Evolutionary conservation across 64 coral and sea anemone genomes (phyloP).

Genomic region (Montipora foliosa): DNA sequence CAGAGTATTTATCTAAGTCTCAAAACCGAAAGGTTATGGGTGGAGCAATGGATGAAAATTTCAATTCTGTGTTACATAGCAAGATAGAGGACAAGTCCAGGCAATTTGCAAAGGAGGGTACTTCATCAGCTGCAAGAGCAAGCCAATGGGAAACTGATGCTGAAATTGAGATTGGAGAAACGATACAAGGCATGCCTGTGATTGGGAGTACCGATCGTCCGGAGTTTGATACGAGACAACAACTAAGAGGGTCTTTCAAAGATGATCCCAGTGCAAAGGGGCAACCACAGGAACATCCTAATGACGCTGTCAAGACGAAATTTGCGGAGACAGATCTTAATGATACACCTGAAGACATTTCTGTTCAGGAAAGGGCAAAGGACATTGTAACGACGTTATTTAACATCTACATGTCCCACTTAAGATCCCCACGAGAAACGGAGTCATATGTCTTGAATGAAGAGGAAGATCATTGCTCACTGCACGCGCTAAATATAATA

Average conservation of each 20-base stretch:
- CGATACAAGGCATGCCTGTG: background rate
- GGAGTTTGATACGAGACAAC: background rate
- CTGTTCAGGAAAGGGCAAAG: background rate
- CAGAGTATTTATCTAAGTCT: too few relatives aligned
- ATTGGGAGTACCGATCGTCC: background rate
- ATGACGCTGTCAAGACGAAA: background rate
- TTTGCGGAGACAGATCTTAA: background rate
- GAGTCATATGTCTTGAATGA: background rate
- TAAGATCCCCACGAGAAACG: background rate
- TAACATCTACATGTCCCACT: background rate
- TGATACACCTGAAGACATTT: background rate
- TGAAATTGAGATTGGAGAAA: background rate
- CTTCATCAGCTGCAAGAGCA: background rate
- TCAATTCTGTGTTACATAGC: background rate
- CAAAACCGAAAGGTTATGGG: too few relatives aligned
- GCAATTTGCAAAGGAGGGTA: background rate
- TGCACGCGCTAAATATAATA: slow-evolving; percentile 56
- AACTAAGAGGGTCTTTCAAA: background rate
- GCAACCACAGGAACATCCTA: background rate
- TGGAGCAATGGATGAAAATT: background rate
- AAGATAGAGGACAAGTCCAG: background rate
- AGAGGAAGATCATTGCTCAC: background rate
- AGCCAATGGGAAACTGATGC: background rate
- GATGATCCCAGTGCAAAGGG: background rate
- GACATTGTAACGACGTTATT: background rate